These are phyloP conservation scores for Embiotoca jacksoni DNA, from an alignment of 2,113 vertebrate genomes.

Conservation along the genomic window DNA sequence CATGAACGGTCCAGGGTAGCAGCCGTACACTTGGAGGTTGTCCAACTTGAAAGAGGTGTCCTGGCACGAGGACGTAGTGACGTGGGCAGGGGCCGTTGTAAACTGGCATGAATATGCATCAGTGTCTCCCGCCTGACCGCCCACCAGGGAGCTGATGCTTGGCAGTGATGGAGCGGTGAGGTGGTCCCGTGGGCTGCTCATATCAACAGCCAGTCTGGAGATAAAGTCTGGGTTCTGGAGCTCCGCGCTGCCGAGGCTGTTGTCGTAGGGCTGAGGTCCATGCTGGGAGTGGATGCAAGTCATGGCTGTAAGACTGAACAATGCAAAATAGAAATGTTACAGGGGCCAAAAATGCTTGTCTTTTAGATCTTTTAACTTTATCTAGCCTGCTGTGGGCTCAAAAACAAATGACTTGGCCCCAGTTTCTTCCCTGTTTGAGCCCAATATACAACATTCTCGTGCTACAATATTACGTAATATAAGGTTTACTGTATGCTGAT, in stretches of 20 bases:
- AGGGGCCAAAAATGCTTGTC: not conserved
- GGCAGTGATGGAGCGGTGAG: constrained; percentile 86
- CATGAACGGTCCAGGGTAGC: constrained; percentile 90
- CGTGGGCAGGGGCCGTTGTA: constrained; percentile 66
- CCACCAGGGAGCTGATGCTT: constrained; percentile 92
- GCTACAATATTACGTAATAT: too few species aligned
- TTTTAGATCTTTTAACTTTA: not conserved
- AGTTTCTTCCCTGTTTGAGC: too few species aligned
- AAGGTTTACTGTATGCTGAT: too few species aligned
- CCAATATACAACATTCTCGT: too few species aligned
- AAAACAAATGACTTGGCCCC: too few species aligned
- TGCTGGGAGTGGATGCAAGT: constrained; percentile 95
- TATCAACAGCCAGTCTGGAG: constrained; percentile 88
- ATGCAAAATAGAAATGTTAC: constrained; percentile 12
- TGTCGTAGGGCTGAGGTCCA: constrained; percentile 87
- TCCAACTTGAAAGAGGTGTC: constrained; percentile 88
- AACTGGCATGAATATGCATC: constrained; percentile 94
- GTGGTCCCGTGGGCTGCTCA: constrained; percentile 82
- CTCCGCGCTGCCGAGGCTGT: constrained; percentile 82
- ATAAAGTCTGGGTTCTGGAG: constrained; percentile 87
- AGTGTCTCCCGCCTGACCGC: constrained; percentile 86
- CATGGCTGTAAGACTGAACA: constrained; percentile 87
- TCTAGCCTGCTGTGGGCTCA: too few species aligned
- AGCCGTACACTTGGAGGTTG: constrained; percentile 93
- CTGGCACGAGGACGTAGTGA: constrained; percentile 65